Conservation (phyloP, 2,797 vertebrate genomes). For the Numenius phaeopus region DNA sequence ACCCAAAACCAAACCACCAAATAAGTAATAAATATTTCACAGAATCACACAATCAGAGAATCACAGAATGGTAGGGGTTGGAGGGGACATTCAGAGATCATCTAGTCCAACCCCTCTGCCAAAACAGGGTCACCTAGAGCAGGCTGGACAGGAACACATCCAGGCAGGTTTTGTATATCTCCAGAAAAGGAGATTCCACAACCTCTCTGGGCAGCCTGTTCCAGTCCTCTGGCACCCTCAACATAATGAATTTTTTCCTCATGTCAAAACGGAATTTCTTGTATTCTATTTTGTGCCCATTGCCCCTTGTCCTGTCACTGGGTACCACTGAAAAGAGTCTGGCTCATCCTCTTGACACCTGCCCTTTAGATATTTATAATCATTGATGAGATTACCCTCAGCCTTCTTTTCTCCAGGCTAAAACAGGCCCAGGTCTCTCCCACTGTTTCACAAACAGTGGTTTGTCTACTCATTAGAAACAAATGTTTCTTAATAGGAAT, state of each 20-base stretch:
- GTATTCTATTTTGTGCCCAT: neutral
- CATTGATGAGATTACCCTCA: neutral
- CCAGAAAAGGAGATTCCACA: neutral
- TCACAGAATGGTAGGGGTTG: neutral
- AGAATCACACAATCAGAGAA: neutral
- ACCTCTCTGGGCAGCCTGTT: neutral
- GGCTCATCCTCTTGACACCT: neutral
- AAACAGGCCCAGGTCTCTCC: neutral
- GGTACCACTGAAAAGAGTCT: neutral
- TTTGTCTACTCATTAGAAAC: neutral
- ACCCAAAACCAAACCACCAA: neutral
- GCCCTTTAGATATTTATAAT: neutral
- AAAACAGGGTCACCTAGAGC: neutral
- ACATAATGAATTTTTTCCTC: neutral
- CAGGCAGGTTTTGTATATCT: neutral
- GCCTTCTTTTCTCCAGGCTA: neutral
- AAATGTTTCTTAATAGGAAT: neutral
- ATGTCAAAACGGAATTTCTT: neutral
- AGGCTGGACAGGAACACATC: neutral
- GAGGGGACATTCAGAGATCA: neutral
- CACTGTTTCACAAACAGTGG: neutral
- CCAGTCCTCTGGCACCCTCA: neutral
- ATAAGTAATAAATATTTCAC: neutral
- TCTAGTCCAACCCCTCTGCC: neutral
- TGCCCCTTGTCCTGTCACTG: neutral